Evolutionary conservation across 2,113 vertebrate species (phyloP).

Genomic region (Epinephelus lanceolatus): DNA sequence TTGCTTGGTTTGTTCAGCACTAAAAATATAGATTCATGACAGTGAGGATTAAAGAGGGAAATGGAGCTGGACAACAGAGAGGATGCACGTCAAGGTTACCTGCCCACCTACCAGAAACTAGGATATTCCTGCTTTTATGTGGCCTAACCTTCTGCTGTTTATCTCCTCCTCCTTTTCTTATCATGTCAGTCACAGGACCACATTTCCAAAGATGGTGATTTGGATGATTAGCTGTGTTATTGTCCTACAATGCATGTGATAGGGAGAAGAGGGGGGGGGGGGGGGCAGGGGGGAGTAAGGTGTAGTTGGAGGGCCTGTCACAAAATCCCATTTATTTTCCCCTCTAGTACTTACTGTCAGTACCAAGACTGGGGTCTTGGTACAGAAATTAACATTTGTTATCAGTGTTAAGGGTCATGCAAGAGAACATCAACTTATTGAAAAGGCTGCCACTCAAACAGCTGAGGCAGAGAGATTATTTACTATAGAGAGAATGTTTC

Average conservation of each 20-base stretch:
- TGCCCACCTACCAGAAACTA: background rate
- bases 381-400: conserved; percentile 76
- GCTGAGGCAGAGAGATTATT: conserved; percentile 43
- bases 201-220: conserved; percentile 69
- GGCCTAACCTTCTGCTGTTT: conserved; percentile 49
- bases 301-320: conserved; percentile 70
- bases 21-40: background rate
- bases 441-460: conserved; percentile 68
- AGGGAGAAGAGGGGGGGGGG: conserved; percentile 9
- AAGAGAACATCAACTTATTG: conserved; percentile 67
- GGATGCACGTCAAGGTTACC: background rate
- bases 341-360: conserved; percentile 74
- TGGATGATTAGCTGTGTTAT: conserved; percentile 76
- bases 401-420: conserved; percentile 68
- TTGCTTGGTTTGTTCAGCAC: background rate
- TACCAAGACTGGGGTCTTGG: conserved; percentile 59
- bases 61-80: background rate
- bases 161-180: conserved; percentile 61
- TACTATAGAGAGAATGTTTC: conserved; percentile 19
- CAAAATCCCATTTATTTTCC: conserved; percentile 79
- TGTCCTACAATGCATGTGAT: conserved; percentile 49
- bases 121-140: conserved; percentile 36
- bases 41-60: conserved; percentile 13
- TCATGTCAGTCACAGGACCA: conserved; percentile 69
- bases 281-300: conserved; percentile 42